Evolutionary conservation across 1,140 invertebrate genomes (phyloP).

Genomic region (Pollicipes pollicipes): DNA sequence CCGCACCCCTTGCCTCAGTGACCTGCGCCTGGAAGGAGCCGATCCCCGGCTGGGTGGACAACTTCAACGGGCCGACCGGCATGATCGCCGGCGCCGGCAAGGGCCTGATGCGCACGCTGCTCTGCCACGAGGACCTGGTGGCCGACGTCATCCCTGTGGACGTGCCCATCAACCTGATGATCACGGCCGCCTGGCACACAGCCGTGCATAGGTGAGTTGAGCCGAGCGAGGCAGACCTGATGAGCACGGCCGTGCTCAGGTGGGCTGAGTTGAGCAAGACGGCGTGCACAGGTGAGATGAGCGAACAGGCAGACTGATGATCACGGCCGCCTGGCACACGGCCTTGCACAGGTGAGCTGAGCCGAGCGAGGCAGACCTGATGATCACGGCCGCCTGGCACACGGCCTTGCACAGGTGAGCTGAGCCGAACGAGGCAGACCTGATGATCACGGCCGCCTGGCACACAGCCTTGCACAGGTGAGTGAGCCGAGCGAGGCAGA

Average conservation of each 20-base stretch:
- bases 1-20: constrained; percentile 30
- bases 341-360: constrained; percentile 34
- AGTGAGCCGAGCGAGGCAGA: too few relatives aligned
- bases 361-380: too few relatives aligned
- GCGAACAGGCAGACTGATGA: constrained; percentile 63
- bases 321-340: constrained; percentile 60
- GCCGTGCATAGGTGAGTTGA: constrained; percentile 31
- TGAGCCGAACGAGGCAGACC: too few relatives aligned
- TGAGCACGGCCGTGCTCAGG: too few relatives aligned
- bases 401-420: constrained; percentile 37
- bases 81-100: constrained; percentile 85
- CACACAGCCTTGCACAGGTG: constrained; percentile 40
- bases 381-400: constrained; percentile 62
- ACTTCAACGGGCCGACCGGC: constrained; percentile 91
- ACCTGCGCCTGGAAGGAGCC: constrained; percentile 26
- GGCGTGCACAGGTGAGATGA: too few relatives aligned
- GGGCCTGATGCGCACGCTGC: constrained; percentile 69
- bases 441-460: constrained; percentile 61
- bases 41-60: constrained; percentile 64
- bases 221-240: too few relatives aligned
- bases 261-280: too few relatives aligned
- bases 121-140: constrained; percentile 48
- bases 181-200: constrained; percentile 60
- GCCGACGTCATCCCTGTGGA: constrained; percentile 92
- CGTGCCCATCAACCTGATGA: constrained; percentile 67